A percentile compares a stretch with the other conserved stretches of the same genome.
Conservation (phyloP, 2,888 invertebrate species). For the Alentia gelatinosa region DNA sequence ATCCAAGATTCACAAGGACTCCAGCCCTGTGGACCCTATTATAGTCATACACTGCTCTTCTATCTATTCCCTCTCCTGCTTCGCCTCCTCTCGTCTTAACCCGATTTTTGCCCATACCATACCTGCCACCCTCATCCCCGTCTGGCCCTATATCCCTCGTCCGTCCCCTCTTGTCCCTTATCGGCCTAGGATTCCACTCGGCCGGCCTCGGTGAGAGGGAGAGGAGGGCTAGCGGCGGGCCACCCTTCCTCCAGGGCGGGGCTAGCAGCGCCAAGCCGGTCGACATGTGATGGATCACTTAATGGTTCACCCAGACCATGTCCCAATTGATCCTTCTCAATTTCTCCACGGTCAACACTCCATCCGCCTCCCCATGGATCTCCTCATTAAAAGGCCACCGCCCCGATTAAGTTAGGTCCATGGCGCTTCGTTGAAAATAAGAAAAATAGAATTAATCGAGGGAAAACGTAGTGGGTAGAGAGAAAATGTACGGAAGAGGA, state of each 20-base stretch:
- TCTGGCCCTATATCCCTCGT: too few species aligned
- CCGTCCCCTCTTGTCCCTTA: background rate
- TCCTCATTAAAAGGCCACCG: background rate
- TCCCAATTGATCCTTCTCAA: slow-evolving; percentile 45
- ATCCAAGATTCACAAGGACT: too few species aligned
- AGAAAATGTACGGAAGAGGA: background rate
- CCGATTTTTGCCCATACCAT: background rate
- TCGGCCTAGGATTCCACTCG: background rate
- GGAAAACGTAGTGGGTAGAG: too few species aligned
- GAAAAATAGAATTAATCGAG: background rate
- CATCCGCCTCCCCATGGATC: background rate
- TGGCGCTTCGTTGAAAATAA: background rate
- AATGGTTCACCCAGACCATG: slow-evolving; percentile 19
- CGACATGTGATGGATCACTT: slow-evolving; percentile 24
- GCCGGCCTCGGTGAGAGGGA: background rate
- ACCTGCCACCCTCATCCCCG: background rate
- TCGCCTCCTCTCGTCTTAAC: background rate
- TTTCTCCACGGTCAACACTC: slow-evolving; percentile 29
- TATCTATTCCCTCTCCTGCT: too few species aligned
- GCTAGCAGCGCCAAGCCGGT: background rate
- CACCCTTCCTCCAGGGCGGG: slow-evolving; percentile 2
- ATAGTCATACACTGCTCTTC: too few species aligned
- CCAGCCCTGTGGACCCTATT: too few species aligned
- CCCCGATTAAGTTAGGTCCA: background rate
- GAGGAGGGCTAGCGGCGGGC: background rate